Evolutionary conservation across 2,797 vertebrate genomes (phyloP).

Genomic region (Pseudotriccus pelzelni): DNA sequence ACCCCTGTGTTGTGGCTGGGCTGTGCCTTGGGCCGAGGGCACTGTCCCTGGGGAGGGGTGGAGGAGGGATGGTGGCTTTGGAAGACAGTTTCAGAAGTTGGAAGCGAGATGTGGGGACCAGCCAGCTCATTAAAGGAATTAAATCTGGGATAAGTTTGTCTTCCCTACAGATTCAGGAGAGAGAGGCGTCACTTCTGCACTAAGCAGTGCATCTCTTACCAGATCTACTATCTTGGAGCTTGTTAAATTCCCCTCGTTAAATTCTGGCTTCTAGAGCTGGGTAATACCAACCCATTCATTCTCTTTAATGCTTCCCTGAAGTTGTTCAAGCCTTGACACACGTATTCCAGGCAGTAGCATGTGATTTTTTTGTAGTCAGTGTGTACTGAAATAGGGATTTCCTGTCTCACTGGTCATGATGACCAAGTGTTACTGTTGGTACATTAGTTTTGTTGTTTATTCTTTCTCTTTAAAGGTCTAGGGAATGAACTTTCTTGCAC

Average conservation of each 20-base stretch:
- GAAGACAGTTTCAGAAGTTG: neutral
- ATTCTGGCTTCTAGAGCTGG: neutral
- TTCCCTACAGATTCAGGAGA: neutral
- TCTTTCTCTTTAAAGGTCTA: neutral
- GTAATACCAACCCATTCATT: neutral
- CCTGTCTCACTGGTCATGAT: neutral
- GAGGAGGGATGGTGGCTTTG: neutral
- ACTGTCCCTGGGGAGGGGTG: neutral
- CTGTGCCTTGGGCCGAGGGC: neutral
- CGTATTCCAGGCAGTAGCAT: neutral
- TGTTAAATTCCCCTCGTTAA: neutral
- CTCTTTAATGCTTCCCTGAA: neutral
- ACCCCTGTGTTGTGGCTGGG: fast-evolving
- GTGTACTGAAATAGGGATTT: neutral
- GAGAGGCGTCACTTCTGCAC: neutral
- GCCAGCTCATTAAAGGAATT: neutral
- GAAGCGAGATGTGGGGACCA: neutral
- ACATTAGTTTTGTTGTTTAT: neutral
- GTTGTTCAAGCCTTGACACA: neutral
- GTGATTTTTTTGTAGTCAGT: neutral
- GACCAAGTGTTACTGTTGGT: neutral
- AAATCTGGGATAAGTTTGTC: neutral
- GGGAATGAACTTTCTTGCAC: neutral
- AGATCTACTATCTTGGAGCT: neutral
- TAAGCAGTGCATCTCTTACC: neutral